A percentile compares a stretch with the other conserved stretches of the same genome.
These are phyloP conservation scores for Rhabdomys pumilio DNA, from an alignment of 2,797 vertebrate genomes.

Conservation along the genomic window DNA sequence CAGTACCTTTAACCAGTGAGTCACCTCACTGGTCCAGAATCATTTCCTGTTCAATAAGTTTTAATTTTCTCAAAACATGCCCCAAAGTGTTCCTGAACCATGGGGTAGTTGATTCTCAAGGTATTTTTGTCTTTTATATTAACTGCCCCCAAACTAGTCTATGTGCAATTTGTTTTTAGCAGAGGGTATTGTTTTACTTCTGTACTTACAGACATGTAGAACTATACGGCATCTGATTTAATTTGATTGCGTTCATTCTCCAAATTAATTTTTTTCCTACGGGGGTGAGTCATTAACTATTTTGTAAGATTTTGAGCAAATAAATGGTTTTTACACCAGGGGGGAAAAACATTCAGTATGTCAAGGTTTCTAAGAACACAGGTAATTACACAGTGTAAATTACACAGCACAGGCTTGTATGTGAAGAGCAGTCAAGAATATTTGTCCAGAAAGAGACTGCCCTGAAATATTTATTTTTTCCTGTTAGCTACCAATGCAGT, in stretches of 20 bases:
- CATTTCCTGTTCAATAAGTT: conserved; percentile 25
- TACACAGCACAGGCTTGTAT: conserved; percentile 4
- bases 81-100: not conserved
- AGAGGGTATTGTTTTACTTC: conserved; percentile 39
- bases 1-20: not conserved
- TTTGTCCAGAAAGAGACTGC: not conserved
- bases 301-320: conserved; percentile 69
- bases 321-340: conserved; percentile 47
- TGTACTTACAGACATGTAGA: conserved; percentile 37
- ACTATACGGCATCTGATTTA: conserved; percentile 8
- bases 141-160: conserved; percentile 1
- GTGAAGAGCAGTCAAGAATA: not conserved
- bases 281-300: conserved; percentile 68
- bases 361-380: conserved; percentile 34
- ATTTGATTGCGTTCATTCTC: conserved; percentile 61
- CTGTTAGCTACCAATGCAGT: conserved; percentile 6
- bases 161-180: conserved; percentile 19
- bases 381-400: conserved; percentile 30
- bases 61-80: not conserved
- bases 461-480: not conserved
- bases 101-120: conserved; percentile 19
- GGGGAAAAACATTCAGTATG: conserved; percentile 61
- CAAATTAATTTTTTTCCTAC: conserved; percentile 73
- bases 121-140: conserved; percentile 13
- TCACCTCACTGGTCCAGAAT: not conserved